A percentile compares a stretch with the other conserved stretches of the same genome.
phyloP scores from a whole-genome alignment of 2,797 vertebrate genomes.

The Onychomys torridus region DNA sequence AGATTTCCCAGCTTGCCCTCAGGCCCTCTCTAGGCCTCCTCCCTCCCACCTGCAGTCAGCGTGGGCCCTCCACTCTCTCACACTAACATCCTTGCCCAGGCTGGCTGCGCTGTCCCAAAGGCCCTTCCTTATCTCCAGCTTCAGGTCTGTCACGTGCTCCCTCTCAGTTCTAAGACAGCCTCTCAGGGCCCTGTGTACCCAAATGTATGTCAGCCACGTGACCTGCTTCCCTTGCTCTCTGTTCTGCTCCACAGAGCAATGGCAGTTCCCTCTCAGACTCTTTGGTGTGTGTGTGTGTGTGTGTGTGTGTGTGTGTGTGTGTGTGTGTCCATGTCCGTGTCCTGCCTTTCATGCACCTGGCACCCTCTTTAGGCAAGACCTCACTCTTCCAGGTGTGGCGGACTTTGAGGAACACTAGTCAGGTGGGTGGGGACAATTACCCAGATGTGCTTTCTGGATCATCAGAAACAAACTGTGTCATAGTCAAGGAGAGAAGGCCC shows the following conservation, averaged over 20 bases:
- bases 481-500: not conserved
- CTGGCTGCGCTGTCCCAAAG: not conserved
- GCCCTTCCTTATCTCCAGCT: not conserved
- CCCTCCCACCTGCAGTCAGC: not conserved
- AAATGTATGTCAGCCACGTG: too few species aligned
- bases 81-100: not conserved
- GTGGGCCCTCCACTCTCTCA: rapidly evolving
- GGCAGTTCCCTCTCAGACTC: not conserved
- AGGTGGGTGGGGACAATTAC: not conserved
- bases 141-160: not conserved
- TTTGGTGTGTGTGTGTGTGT: not conserved
- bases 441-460: not conserved
- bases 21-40: not conserved
- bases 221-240: not conserved
- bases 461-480: constrained; percentile 6
- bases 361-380: not conserved
- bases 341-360: not conserved
- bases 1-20: not conserved
- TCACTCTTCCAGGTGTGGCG: not conserved
- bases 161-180: not conserved
- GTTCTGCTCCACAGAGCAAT: not conserved
- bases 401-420: not conserved
- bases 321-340: not conserved
- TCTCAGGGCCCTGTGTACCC: not conserved
- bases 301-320: not conserved